phyloP scores from a whole-genome alignment of 2,797 vertebrate species.

The Hipposideros larvatus region DNA sequence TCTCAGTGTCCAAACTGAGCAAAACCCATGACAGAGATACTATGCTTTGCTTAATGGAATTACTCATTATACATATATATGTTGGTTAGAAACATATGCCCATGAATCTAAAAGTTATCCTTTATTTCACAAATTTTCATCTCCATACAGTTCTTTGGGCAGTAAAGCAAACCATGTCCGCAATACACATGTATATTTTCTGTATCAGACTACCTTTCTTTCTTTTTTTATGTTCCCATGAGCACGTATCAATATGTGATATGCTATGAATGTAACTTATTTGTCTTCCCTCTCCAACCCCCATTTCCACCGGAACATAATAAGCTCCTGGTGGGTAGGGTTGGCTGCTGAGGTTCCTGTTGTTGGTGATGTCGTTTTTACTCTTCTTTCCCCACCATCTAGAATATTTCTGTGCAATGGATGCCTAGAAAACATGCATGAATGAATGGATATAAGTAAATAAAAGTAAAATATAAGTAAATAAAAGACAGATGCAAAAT shows the following conservation, averaged over 20 bases:
- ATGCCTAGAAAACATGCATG: background rate
- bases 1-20: background rate
- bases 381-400: background rate
- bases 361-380: background rate
- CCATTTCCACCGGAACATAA: background rate
- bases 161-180: background rate
- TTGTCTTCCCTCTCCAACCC: background rate
- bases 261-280: background rate
- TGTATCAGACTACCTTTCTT: background rate
- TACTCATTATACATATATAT: background rate
- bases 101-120: background rate
- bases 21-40: background rate
- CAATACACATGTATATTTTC: background rate
- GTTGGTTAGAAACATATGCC: background rate
- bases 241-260: background rate
- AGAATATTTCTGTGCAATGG: background rate
- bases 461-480: background rate
- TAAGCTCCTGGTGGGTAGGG: background rate
- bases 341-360: rapidly evolving
- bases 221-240: background rate
- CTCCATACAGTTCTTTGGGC: background rate
- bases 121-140: background rate
- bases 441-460: background rate
- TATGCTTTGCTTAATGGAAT: background rate
- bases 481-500: background rate